Percentiles rank a stretch among this genome's conserved stretches.
Conservation (phyloP, 2,888 invertebrate species). For the Eupsilia transversa region DNA sequence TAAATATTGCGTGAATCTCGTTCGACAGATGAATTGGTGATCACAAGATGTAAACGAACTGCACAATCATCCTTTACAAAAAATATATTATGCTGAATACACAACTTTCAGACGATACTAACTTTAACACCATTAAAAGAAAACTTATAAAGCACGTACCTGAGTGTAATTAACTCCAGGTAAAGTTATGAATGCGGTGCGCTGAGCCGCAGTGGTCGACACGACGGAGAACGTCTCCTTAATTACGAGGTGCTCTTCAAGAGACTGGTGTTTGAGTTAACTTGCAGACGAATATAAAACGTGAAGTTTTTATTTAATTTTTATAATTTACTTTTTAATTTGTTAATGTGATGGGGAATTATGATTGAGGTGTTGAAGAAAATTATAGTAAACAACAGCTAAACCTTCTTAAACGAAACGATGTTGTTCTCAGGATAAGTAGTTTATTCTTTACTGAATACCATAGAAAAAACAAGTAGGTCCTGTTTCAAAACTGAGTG, state of each 20-base stretch:
- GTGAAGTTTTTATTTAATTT: constrained; percentile 1
- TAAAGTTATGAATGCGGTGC: constrained; percentile 47
- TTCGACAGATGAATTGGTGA: background rate
- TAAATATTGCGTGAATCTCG: background rate
- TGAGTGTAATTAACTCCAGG: constrained; percentile 54
- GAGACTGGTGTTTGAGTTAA: constrained; percentile 42
- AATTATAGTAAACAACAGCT: background rate
- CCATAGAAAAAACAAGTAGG: background rate
- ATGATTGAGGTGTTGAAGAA: background rate
- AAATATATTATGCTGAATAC: background rate
- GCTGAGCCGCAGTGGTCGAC: constrained; percentile 21
- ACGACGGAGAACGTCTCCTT: constrained; percentile 28
- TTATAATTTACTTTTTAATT: background rate
- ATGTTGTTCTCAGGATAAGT: background rate
- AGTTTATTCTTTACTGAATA: background rate
- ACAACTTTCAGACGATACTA: background rate
- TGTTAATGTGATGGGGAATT: background rate
- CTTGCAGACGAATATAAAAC: constrained; percentile 6
- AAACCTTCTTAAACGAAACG: background rate
- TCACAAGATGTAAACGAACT: background rate
- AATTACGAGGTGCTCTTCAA: constrained; percentile 56
- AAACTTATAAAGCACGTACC: constrained; percentile 11
- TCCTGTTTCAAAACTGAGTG: background rate
- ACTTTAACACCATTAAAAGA: constrained; percentile 26
- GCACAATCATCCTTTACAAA: background rate